Evolutionary conservation across 1,140 invertebrate genomes (phyloP), one percentile per base, ranked within the genome.

Genomic region (Cotesia typhae): DNA sequence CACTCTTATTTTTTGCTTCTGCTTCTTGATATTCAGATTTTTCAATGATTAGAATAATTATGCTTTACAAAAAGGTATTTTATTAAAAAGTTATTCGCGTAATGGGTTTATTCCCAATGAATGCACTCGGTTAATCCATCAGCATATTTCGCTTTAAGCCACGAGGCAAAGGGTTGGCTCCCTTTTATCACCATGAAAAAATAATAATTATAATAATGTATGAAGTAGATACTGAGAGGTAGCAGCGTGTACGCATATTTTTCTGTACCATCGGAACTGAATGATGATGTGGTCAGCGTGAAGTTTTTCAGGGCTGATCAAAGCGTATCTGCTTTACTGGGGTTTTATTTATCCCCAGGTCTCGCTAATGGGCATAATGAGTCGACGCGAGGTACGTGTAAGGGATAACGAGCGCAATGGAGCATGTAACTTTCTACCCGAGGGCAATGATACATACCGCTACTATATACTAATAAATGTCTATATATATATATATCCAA

Each of bases 301-400:
- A 67, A 67, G 59, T 41, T 72, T 59, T 55, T 72, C 41, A 7
- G 35, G 64, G 52, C 41, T 72, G 70, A 72, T 72, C 70, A 72
- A 72, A 72, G 64, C 59, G 47, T 9, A 10, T n/a, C n/a, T n/a
- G 10, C 51, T 47, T 47, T 28, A 17, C 14, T n/a, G 36, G 37
- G 17, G 12, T 36, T 37, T 35, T 20, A 20, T 59, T 65, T 65
- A 36, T 37, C 63, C 63, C 60, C 36, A 28, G 28, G 28, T 28
- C 28, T 28, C 37, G 9, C 37, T 41, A 37, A 28, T 70, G 68
- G 20, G 52, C 52, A 61, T 47, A 47, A 47, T 47, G 41, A 47
- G 41, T 47, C 41, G 10, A 47, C 6, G 6, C 41, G 41, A 52
- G 52, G 36, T 37, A 63, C 37, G 60, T 63, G 60, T 63, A 41